Conservation (phyloP, 2,888 invertebrate species). For the Leucozona laternaria region DNA sequence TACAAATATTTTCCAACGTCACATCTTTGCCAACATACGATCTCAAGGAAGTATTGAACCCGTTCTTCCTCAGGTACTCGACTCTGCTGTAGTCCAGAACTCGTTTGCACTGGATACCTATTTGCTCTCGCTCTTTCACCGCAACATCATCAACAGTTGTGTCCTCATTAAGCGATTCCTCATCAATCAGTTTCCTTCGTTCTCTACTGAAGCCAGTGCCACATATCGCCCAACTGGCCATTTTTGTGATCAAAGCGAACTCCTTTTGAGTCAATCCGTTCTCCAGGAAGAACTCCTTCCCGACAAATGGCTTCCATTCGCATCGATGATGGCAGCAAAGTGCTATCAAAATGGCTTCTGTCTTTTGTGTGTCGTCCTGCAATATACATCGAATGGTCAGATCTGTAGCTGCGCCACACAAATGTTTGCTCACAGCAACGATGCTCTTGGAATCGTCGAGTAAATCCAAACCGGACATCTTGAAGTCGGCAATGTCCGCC, state of each 20-base stretch:
- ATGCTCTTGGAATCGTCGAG: constrained; percentile 84
- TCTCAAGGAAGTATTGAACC: constrained; percentile 87
- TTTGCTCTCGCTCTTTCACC: constrained; percentile 84
- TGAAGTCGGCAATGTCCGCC: constrained; percentile 92
- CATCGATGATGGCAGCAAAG: constrained; percentile 97
- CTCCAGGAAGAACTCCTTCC: constrained; percentile 86
- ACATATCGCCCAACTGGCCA: constrained; percentile 96
- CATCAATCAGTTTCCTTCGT: constrained; percentile 79
- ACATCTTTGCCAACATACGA: constrained; percentile 87
- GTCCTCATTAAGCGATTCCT: constrained; percentile 49
- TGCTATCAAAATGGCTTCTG: constrained; percentile 89
- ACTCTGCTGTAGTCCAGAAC: constrained; percentile 91
- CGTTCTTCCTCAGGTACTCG: constrained; percentile 85
- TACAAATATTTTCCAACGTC: constrained; percentile 92
- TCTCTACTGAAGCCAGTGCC: constrained; percentile 88
- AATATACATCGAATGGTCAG: constrained; percentile 89
- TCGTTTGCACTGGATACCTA: constrained; percentile 90
- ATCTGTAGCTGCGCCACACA: constrained; percentile 95
- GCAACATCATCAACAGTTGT: constrained; percentile 11
- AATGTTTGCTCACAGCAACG: constrained; percentile 93
- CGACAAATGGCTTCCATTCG: constrained; percentile 88
- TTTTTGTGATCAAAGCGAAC: constrained; percentile 90
- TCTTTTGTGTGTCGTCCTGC: constrained; percentile 77
- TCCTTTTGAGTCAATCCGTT: constrained; percentile 86
- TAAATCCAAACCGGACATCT: constrained; percentile 85